phyloP scores from a whole-genome alignment of 2,113 vertebrate species.

The Zosterops japonicus region DNA sequence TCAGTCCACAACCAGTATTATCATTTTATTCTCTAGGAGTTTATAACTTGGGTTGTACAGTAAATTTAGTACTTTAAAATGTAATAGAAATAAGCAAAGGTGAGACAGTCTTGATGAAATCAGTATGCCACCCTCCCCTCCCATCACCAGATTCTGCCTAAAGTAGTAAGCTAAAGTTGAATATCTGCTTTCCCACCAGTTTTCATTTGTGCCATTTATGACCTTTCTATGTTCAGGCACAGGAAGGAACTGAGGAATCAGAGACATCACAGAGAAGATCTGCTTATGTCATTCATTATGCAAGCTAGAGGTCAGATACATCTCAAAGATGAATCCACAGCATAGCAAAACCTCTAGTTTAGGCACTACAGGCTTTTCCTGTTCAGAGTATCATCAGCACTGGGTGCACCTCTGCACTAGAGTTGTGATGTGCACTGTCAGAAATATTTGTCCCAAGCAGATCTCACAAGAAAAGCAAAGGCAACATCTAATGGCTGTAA shows the following conservation, averaged over 20 bases:
- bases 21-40: background rate
- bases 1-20: background rate
- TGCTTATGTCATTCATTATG: background rate
- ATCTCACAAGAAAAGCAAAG: background rate
- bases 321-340: background rate
- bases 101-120: background rate
- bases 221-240: background rate
- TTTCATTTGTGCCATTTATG: background rate
- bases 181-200: background rate
- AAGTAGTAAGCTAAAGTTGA: background rate
- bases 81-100: background rate
- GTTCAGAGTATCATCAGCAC: background rate
- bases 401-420: background rate
- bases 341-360: background rate
- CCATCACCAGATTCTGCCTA: background rate
- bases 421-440: background rate
- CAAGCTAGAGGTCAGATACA: background rate
- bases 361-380: fast-evolving
- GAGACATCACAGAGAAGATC: background rate
- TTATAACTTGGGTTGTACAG: background rate
- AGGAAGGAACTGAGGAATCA: background rate
- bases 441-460: background rate
- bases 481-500: background rate
- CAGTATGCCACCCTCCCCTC: background rate
- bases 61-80: background rate